Evolutionary conservation across 2,888 invertebrate genomes (phyloP), one percentile per base, ranked within the genome.

Genomic region (Agrochola circellaris): DNA sequence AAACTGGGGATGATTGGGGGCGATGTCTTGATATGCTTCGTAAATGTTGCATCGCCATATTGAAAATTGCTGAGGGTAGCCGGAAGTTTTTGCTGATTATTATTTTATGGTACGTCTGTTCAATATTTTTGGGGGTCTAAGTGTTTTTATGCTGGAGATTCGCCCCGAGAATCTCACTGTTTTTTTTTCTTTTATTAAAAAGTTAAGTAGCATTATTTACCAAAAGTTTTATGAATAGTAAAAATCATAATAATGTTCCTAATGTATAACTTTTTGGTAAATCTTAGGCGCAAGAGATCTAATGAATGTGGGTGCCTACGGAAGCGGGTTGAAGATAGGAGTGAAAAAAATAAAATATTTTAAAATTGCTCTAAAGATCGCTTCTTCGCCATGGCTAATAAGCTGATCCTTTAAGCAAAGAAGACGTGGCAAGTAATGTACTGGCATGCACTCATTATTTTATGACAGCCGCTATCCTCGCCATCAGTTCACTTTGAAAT

Each of bases 21-120:
- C 56, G 67, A 68, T 78, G 70, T 81, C 80, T 83, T 77, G 77
- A 81, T 84, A 73, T 81, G 74, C 66, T 77, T 80, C 83, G 79
- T 87, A 82, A 87, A 87, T 74, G 71, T 74, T 81, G 79, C 79
- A 79, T 67, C 67, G 69, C 78, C 79, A 80, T 83, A 86, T 88
- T 82, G 76, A 65, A 80, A 74, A 82, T 80, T 77, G 72, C 72
- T 71, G 61, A 67, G 77, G 82, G 86, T 67, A 48, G 54, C 20
- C n/a, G 58, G 56, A 81, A 66, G 38, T 70, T 74, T 70, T 79
- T 56, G 42, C 66, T 74, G 85, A 85, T 86, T 86, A 84, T 82
- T 82, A 82, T 82, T 87, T 87, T 66, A 85, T 78, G 65, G 51
- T 61, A 58, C 13, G 38, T n/a, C 54, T 56, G 61, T 72, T n/a